Base-by-base conservation (phyloP, 2,113 vertebrate species). In the Tichodroma muraria region DNA sequence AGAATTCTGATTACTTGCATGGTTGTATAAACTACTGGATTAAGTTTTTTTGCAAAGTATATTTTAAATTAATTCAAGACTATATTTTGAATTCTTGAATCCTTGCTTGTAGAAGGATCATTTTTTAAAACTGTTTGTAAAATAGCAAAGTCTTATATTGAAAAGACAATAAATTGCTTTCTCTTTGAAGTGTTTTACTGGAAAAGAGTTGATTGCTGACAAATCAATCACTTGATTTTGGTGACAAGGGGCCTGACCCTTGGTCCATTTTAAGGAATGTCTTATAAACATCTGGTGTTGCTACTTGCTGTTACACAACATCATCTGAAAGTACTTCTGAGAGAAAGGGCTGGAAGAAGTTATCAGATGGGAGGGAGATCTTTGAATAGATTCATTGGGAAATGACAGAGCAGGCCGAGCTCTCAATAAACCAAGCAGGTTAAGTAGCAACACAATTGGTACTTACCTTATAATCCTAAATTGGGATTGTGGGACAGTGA, bases 1-100 rank as follows among this genome's bases (percentile, higher is more conserved):
- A 64, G 22, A 90, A 52, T 60, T 78, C 44, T 77, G 17, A 54
- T 70, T 45, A 44, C 38, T 24, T 78, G 5, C 24, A 30, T 6
- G 71, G 45, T 25, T 78, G 50, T 93, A 91, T 83, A 78, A 83
- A 88, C 84, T 94, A 90, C 40, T 45, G 79, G 88, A 82, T 78
- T 9, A 94, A 80, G 5, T 28, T 75, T 86, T 97, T 92, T 91
- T 80, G 82, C 49, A 25, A 81, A 89, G 69, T 89, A 19, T 88
- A 40, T 80, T 82, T 85, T 95, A 88, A 86, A 73, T 86, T 90
- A 71, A 94, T 61, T 89, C 27, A 10, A 94, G 73, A 90, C 72
- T 93, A 70, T 97, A 93, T 88, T 90, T 91, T 95, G 31, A 83
- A 87, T 69, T 84, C 68, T 63, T n/a, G 76, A 94, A 68, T 95